A percentile compares a stretch with the other conserved stretches of the same genome.
Conservation (phyloP, 2,797 vertebrate species). For the Premnoplex brunnescens region DNA sequence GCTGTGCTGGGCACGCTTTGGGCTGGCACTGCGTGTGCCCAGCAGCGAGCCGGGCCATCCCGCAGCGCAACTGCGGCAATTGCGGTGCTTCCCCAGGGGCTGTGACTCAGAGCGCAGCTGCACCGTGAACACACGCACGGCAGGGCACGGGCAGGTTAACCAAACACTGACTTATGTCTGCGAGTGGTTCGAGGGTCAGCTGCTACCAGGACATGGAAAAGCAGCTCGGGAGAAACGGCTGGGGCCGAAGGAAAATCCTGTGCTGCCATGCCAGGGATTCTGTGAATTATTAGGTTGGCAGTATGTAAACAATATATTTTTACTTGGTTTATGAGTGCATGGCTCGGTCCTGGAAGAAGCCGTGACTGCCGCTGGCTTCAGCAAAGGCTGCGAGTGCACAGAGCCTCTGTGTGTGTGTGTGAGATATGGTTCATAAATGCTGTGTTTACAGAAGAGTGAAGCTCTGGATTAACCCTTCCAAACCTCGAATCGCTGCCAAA, state of each 20-base stretch:
- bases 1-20: no score
- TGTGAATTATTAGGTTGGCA: background rate
- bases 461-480: slow-evolving; percentile 22
- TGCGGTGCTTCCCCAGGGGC: background rate
- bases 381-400: background rate
- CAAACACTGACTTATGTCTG: slow-evolving; percentile 42
- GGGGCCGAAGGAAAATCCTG: background rate
- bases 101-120: slow-evolving; percentile 13
- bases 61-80: background rate
- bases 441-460: background rate
- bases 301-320: background rate
- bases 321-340: background rate
- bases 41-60: no score
- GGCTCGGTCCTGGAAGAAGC: background rate
- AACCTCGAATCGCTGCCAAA: background rate
- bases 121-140: background rate
- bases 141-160: slow-evolving; percentile 46
- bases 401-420: background rate
- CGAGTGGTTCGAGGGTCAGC: slow-evolving; percentile 24
- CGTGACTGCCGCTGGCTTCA: background rate
- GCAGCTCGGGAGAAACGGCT: background rate
- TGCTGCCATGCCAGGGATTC: background rate
- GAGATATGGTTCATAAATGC: background rate
- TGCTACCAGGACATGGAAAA: slow-evolving; percentile 29
- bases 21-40: background rate